These are phyloP conservation scores for Aphelenchoides avenae DNA, from an alignment of 1,140 invertebrate genomes.

Conservation along the genomic window DNA sequence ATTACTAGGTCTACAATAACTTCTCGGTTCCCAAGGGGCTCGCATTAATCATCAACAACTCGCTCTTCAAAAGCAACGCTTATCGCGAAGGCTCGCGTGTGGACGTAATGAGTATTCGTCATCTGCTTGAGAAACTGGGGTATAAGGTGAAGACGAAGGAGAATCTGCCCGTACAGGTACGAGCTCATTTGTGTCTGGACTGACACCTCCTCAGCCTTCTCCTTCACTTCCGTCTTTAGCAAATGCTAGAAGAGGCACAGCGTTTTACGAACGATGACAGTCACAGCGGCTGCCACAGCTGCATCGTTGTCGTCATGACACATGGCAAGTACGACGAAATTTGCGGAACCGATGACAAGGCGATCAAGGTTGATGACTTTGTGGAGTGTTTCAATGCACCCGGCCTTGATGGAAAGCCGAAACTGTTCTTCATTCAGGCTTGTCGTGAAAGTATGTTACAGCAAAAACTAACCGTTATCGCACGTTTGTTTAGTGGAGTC, in stretches of 20 bases:
- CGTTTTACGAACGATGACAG: slow-evolving; percentile 16
- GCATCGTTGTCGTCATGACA: slow-evolving; percentile 50
- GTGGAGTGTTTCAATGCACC: slow-evolving; percentile 65
- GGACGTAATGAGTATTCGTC: slow-evolving; percentile 8
- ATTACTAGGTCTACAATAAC: slow-evolving; percentile 19
- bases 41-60: slow-evolving; percentile 26
- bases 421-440: slow-evolving; percentile 74
- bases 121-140: slow-evolving; percentile 11
- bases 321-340: slow-evolving; percentile 56
- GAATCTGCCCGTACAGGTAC: slow-evolving; percentile 12
- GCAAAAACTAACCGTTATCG: neutral
- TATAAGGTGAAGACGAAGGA: slow-evolving; percentile 18
- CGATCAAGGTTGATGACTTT: slow-evolving; percentile 45
- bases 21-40: slow-evolving; percentile 17
- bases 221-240: slow-evolving; percentile 17
- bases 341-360: slow-evolving; percentile 51
- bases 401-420: slow-evolving; percentile 68
- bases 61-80: slow-evolving; percentile 3
- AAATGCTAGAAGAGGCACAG: slow-evolving; percentile 30
- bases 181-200: no score
- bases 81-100: slow-evolving; percentile 14
- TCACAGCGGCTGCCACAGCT: slow-evolving; percentile 21
- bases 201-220: neutral
- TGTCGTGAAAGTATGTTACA: slow-evolving; percentile 63
- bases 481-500: slow-evolving; percentile 2